Conservation (phyloP, 1,140 invertebrate genomes). For the Neuroterus valhalla region DNA sequence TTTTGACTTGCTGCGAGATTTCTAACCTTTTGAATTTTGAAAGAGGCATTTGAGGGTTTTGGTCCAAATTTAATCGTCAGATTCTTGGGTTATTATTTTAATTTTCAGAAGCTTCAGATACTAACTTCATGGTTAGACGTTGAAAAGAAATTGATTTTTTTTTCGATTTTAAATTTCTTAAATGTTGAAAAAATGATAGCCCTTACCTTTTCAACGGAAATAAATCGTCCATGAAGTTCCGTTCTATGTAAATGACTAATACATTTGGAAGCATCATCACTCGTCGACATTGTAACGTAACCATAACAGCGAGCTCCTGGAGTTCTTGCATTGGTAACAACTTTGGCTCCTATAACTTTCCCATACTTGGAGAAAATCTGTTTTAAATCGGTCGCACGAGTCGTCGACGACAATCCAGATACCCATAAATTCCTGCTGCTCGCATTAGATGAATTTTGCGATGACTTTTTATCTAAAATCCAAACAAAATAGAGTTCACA, state of each 20-base stretch:
- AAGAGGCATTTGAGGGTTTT: too few species aligned
- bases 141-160: slow-evolving; percentile 17
- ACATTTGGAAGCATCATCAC: slow-evolving; percentile 91
- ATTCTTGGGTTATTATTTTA: too few species aligned
- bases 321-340: slow-evolving; percentile 95
- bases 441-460: slow-evolving; percentile 64
- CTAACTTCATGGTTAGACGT: slow-evolving; percentile 29
- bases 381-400: slow-evolving; percentile 93
- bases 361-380: slow-evolving; percentile 93
- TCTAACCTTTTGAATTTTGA: too few species aligned
- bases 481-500: slow-evolving; percentile 26
- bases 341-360: slow-evolving; percentile 96
- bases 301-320: slow-evolving; percentile 95
- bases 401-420: slow-evolving; percentile 90
- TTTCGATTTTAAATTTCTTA: not conserved
- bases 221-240: slow-evolving; percentile 93
- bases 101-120: too few species aligned
- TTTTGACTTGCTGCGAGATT: too few species aligned
- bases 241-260: slow-evolving; percentile 92
- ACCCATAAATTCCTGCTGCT: slow-evolving; percentile 91
- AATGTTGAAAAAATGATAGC: slow-evolving; percentile 34
- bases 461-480: slow-evolving; percentile 67
- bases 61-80: too few species aligned
- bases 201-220: slow-evolving; percentile 91
- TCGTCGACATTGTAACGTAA: slow-evolving; percentile 94